Evolutionary conservation across 2,888 invertebrate species (phyloP), one percentile per base, ranked within the genome.

Genomic region (Xestobium rufovillosum): DNA sequence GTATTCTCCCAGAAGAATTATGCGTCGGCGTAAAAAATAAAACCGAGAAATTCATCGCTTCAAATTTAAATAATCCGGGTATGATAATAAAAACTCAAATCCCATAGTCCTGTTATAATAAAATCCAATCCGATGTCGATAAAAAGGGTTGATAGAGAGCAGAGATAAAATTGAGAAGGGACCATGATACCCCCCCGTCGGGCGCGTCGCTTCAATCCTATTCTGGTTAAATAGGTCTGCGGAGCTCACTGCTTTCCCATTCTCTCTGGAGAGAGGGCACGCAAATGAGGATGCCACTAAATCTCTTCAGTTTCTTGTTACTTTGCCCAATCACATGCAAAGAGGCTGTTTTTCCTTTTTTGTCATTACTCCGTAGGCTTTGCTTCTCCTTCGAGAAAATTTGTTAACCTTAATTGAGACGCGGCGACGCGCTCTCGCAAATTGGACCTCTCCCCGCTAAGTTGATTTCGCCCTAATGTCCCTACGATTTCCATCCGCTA

Each of bases 121-220:
- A 53, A 53, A 51, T 50, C 47, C 47, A 51, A 53, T 53, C 46
- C 46, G 47, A 42, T 48, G 50, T 36, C 50, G 45, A 51, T 53
- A 51, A 50, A 51, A 49, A 45, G 49, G 51, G 45, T 49, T 51
- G 52, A 50, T 51, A 45, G 47, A 52, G 48, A 46, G 46, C 43
- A 47, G 42, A 50, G 47, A 51, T 49, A 50, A 48, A 45, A 31
- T 19, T 32, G 31, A 17, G 19, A 26, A 36, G 36, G 25, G 32
- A n/a, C n/a, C n/a, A n/a, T n/a, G n/a, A n/a, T n/a, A n/a, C n/a
- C n/a, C n/a, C n/a, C n/a, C n/a, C n/a, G n/a, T 34, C 25, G 28
- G 26, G 34, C 26, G 36, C 37, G 41, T 33, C 36, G 34, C 30
- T 40, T 40, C 34, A 48, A 48, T 48, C 46, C 44, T 49, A 51